phyloP scores from a whole-genome alignment of 1,140 invertebrate genomes.

The Bombus difficillimus region DNA sequence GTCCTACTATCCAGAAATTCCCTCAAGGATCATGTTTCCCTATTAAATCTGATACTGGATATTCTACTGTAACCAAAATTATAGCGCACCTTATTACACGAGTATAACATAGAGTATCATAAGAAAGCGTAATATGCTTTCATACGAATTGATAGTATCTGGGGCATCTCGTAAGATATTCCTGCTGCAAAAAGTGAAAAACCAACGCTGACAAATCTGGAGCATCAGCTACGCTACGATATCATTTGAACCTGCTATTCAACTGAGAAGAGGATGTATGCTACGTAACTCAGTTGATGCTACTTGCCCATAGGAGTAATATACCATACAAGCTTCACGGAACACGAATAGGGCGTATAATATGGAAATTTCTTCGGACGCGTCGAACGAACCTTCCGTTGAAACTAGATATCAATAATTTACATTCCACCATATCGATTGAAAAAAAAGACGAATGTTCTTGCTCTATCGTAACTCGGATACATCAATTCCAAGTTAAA shows the following conservation, averaged over 20 bases:
- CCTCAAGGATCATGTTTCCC: too few species aligned
- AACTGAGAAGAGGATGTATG: not conserved
- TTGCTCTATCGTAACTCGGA: not conserved
- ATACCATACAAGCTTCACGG: not conserved
- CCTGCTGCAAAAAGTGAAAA: not conserved
- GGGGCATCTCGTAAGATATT: not conserved
- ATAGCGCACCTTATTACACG: not conserved
- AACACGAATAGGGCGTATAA: slow-evolving; percentile 33
- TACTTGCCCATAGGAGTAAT: slow-evolving; percentile 6
- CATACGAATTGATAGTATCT: not conserved
- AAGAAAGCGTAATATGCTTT: not conserved
- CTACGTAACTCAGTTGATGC: slow-evolving; percentile 22
- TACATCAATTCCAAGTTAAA: not conserved
- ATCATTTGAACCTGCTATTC: not conserved
- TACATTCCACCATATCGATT: not conserved
- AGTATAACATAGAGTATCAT: not conserved
- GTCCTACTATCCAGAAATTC: too few species aligned
- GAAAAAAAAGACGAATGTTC: not conserved
- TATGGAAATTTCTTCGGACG: slow-evolving; percentile 3
- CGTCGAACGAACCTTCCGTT: not conserved
- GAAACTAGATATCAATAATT: slow-evolving; percentile 5
- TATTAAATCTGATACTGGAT: too few species aligned
- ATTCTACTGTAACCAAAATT: not conserved
- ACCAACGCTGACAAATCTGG: not conserved
- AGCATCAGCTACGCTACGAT: not conserved